phyloP scores from a whole-genome alignment of 2,113 vertebrate genomes.

The Asarcornis scutulata region DNA sequence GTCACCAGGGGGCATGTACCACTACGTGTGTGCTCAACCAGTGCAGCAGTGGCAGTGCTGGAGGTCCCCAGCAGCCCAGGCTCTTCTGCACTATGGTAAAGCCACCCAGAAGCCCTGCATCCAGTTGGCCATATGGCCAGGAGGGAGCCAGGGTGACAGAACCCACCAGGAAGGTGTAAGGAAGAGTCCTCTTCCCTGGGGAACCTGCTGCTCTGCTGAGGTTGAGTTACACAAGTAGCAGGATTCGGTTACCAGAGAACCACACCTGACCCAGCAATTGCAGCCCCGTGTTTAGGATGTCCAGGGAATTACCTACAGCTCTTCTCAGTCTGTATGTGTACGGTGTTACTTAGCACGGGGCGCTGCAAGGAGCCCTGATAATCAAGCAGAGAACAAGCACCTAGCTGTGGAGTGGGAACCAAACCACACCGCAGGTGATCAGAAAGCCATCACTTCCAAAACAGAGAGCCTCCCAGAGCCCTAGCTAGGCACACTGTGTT shows the following conservation, averaged over 20 bases:
- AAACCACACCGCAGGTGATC: background rate
- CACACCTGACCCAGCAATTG: background rate
- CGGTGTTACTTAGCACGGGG: background rate
- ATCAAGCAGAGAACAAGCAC: background rate
- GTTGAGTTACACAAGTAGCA: background rate
- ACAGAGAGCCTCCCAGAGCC: background rate
- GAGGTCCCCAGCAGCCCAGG: background rate
- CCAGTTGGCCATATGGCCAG: background rate
- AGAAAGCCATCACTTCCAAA: background rate
- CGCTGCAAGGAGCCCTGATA: background rate
- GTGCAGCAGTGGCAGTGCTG: rapidly evolving
- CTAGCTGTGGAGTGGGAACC: background rate
- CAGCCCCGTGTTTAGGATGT: background rate
- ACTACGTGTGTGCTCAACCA: background rate
- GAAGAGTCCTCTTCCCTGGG: background rate
- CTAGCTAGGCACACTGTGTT: background rate
- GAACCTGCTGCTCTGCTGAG: background rate
- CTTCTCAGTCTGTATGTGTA: background rate
- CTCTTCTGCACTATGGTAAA: background rate
- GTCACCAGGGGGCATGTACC: background rate
- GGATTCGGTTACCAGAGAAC: background rate
- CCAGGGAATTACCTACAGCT: background rate
- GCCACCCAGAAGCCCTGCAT: background rate
- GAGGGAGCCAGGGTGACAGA: background rate
- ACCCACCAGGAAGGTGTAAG: background rate